phyloP scores from a whole-genome alignment of 2,113 vertebrate genomes.

The Pterocles orientalis region DNA sequence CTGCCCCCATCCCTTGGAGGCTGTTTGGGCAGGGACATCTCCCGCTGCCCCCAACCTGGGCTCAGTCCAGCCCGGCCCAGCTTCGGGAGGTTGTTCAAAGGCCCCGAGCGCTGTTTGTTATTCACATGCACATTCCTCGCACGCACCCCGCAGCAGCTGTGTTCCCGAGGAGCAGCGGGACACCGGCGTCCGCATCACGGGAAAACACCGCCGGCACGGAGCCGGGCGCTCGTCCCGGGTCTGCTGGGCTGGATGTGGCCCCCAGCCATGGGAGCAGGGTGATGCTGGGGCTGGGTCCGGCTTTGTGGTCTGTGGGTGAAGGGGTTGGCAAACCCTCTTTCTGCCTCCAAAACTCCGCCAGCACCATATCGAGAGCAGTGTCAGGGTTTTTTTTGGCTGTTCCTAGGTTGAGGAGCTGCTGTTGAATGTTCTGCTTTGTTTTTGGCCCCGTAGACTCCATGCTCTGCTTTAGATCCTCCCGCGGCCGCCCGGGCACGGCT shows the following conservation, averaged over 20 bases:
- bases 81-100: not conserved
- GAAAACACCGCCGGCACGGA: not conserved
- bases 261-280: rapidly evolving
- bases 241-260: not conserved
- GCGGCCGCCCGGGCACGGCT: rapidly evolving
- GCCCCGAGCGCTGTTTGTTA: not conserved
- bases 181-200: not conserved
- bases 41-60: not conserved
- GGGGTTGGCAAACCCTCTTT: too few relatives aligned
- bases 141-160: not conserved
- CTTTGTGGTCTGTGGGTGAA: rapidly evolving
- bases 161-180: not conserved
- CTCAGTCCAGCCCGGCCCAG: not conserved
- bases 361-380: rapidly evolving
- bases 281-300: not conserved
- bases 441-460: rapidly evolving
- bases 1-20: not conserved
- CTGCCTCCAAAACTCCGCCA: too few relatives aligned
- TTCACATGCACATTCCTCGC: conserved; percentile 17
- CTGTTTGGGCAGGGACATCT: not conserved
- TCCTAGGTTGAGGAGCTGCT: not conserved
- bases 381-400: rapidly evolving
- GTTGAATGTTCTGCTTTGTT: not conserved
- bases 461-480: not conserved
- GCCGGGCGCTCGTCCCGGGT: rapidly evolving